These are phyloP conservation scores for Campaea margaritaria DNA, from an alignment of 2,888 invertebrate species.

Conservation along the genomic window DNA sequence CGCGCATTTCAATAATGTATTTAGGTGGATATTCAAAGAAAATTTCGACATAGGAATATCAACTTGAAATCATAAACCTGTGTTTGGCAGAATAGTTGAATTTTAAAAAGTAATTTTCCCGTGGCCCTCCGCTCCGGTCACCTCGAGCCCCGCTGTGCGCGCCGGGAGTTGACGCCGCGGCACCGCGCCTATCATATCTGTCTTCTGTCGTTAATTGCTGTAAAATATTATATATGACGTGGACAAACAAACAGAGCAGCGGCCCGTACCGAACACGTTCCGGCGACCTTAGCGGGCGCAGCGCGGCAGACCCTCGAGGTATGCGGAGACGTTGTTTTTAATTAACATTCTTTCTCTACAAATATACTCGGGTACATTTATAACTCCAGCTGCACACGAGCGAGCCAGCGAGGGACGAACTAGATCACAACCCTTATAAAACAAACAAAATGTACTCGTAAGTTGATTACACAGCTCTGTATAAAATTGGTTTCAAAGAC, in stretches of 20 bases:
- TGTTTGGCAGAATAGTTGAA: not conserved
- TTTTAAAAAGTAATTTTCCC: not conserved
- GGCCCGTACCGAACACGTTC: not conserved
- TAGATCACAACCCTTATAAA: not conserved
- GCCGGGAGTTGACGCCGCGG: slow-evolving; percentile 4
- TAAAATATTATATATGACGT: not conserved
- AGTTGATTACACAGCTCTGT: too few species aligned
- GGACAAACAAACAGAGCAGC: not conserved
- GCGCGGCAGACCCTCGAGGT: not conserved
- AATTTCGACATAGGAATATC: not conserved
- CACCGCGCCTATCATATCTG: slow-evolving; percentile 1
- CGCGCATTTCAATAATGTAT: not conserved
- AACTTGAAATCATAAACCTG: not conserved
- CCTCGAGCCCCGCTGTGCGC: not conserved
- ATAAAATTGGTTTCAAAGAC: too few species aligned
- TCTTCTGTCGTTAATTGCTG: slow-evolving; percentile 5
- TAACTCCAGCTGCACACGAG: not conserved
- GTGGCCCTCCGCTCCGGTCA: not conserved
- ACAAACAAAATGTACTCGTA: too few species aligned
- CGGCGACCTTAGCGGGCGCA: not conserved
- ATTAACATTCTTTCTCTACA: slow-evolving; percentile 3
- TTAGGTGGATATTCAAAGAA: not conserved
- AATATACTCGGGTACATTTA: not conserved
- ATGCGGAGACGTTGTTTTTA: slow-evolving; percentile 1
- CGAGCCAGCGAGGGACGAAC: not conserved